Conservation (phyloP, 2,888 invertebrate genomes). For the Sarcophaga rosellei region DNA sequence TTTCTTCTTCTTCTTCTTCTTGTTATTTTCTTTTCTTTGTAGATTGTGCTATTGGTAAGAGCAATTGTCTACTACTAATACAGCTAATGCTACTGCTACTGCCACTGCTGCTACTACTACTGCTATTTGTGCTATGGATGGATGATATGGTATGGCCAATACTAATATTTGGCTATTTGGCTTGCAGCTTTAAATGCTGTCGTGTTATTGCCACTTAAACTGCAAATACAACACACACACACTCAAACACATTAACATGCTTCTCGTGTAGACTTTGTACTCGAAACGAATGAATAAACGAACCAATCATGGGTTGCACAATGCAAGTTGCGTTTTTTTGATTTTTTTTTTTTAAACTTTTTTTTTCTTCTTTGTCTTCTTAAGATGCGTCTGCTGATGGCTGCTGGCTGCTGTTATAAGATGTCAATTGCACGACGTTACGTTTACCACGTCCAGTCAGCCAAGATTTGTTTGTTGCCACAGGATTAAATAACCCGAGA, state of each 20-base stretch:
- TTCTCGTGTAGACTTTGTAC: constrained; percentile 50
- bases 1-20: constrained; percentile 29
- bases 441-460: constrained; percentile 10
- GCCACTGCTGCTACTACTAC: neutral
- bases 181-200: constrained; percentile 55
- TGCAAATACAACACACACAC: constrained; percentile 5
- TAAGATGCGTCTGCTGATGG: constrained; percentile 29
- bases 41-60: constrained; percentile 34
- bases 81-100: constrained; percentile 1
- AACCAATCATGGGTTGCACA: constrained; percentile 56
- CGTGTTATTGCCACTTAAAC: constrained; percentile 51
- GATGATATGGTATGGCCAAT: constrained; percentile 14
- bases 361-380: constrained; percentile 20
- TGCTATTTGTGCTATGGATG: neutral
- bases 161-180: constrained; percentile 51
- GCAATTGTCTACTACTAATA: constrained; percentile 15
- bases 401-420: neutral
- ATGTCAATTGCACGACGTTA: constrained; percentile 44
- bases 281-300: neutral
- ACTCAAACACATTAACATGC: neutral
- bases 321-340: constrained; percentile 53
- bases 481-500: constrained; percentile 31
- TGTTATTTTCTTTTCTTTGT: constrained; percentile 1
- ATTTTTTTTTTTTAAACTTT: neutral
- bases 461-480: constrained; percentile 31